Base-by-base conservation (phyloP, 2,113 vertebrate species). In the Phrynocephalus versicolor region DNA sequence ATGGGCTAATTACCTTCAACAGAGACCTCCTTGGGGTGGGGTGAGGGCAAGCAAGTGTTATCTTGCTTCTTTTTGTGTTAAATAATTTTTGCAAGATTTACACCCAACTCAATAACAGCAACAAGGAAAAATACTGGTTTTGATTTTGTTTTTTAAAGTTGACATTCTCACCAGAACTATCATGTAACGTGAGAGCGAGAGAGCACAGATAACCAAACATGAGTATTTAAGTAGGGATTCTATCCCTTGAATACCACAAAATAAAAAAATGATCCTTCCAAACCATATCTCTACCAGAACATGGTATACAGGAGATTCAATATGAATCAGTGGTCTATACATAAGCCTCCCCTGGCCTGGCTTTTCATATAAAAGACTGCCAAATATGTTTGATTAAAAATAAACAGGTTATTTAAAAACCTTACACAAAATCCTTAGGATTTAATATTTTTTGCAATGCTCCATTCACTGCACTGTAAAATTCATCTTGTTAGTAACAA, bases 341-440 rank as follows among this genome's bases (percentile, higher is more conserved):
- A 97, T 88, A 95, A 97, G 96, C 93, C 94, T 88, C 74, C 18
- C 14, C 86, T 51, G 5, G 45, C 45, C 39, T 86, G 79, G 91
- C 87, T 96, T 58, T 58, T 62, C 94, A 94, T 95, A 91, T 92
- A 88, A 74, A 79, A 90, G 88, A n/a, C 84, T 69, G 30, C 25
- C 57, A 85, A 81, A 73, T 60, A 27, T 30, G 82, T 41, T 39
- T 30, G 58, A 27, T 85, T 87, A 74, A 12, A 41, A 86, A 67
- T 89, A 93, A 94, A 92, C 25, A 95, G 96, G 95, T 95, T 93
- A 91, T 91, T 51, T 1, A 95, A 94, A 96, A 94, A 96, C 95
- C 97, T 95, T 89, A 97, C 96, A 94, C 2, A 92, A 97, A 98
- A 99, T 97, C 97, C 97, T 96, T 94, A 97, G 97, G 97, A 98